Percentiles rank a stretch among this genome's conserved stretches.
Conservation (phyloP, 2,888 invertebrate species). For the Acrobasis repandana region DNA sequence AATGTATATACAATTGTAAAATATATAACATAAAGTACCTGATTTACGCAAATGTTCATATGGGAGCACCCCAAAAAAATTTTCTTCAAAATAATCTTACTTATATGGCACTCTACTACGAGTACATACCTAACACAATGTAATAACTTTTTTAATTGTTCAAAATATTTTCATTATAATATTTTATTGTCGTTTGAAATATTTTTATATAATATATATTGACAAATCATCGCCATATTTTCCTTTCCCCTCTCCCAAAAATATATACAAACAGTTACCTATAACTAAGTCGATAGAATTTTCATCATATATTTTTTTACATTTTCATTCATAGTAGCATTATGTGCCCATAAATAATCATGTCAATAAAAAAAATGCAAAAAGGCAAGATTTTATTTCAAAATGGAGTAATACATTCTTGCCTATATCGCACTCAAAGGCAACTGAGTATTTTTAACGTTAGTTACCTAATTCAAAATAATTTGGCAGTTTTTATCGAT, state of each 20-base stretch:
- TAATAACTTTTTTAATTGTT: no score
- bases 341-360: background rate
- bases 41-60: background rate
- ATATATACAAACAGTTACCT: no score
- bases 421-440: background rate
- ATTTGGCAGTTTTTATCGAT: constrained; percentile 15
- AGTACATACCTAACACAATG: background rate
- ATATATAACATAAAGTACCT: background rate
- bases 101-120: background rate
- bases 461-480: constrained; percentile 11
- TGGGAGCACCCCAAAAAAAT: no score
- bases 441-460: constrained; percentile 8
- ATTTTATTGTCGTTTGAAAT: no score
- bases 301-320: background rate
- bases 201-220: no score
- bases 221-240: no score
- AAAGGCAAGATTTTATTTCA: constrained; percentile 2
- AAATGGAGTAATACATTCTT: background rate
- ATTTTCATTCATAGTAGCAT: background rate
- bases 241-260: no score
- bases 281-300: background rate
- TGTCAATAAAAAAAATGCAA: background rate
- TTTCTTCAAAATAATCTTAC: background rate
- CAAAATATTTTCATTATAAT: no score
- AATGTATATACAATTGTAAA: no score